phyloP scores from a whole-genome alignment of 2,888 invertebrate species.

The Pyrocoelia pectoralis region DNA sequence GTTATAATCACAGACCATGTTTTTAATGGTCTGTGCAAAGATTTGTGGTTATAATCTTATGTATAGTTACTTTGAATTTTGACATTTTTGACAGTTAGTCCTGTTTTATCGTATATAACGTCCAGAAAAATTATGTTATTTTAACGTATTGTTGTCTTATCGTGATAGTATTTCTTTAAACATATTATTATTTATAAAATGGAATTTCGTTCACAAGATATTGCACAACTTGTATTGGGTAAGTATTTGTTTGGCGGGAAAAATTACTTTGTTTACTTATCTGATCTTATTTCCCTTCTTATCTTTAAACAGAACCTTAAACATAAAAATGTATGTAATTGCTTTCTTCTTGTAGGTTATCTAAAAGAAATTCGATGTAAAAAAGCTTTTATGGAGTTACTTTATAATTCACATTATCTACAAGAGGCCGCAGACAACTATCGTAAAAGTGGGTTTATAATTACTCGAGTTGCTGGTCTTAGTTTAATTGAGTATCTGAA shows the following conservation, averaged over 20 bases:
- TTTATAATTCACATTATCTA: conserved; percentile 49
- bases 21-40: too few species aligned
- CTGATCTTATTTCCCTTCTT: not conserved
- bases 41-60: too few species aligned
- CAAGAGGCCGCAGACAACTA: conserved; percentile 42
- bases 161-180: not conserved
- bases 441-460: conserved; percentile 49
- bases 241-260: conserved; percentile 13
- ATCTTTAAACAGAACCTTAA: too few species aligned
- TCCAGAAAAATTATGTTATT: too few species aligned
- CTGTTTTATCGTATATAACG: too few species aligned
- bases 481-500: conserved; percentile 53
- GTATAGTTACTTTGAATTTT: too few species aligned
- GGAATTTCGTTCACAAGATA: conserved; percentile 11
- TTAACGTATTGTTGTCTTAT: too few species aligned
- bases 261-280: not conserved
- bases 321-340: too few species aligned
- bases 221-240: conserved; percentile 13
- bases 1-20: too few species aligned
- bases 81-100: too few species aligned
- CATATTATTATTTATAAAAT: not conserved
- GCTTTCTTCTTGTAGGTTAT: conserved; percentile 51
- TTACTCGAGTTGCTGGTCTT: conserved; percentile 53
- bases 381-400: conserved; percentile 51
- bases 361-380: conserved; percentile 52